Evolutionary conservation across 2,888 invertebrate species (phyloP).

Genomic region (Achlya flavicornis): DNA sequence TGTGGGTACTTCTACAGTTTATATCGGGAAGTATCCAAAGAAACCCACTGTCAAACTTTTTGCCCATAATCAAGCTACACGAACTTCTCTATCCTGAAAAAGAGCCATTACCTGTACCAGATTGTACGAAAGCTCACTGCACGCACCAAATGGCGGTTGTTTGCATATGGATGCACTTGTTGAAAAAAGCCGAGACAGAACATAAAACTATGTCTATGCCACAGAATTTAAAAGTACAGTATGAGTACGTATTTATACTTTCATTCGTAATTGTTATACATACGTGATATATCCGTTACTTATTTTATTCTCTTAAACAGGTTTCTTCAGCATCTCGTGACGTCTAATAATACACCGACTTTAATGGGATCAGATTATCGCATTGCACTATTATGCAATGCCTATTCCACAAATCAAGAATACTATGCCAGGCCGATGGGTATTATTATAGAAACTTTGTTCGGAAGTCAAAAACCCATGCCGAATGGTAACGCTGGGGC

Average conservation of each 20-base stretch:
- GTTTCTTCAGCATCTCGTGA: slow-evolving; percentile 93
- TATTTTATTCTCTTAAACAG: slow-evolving; percentile 68
- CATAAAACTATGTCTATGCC: slow-evolving; percentile 92
- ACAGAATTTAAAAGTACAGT: slow-evolving; percentile 90
- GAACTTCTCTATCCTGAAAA: slow-evolving; percentile 96
- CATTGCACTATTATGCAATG: slow-evolving; percentile 96
- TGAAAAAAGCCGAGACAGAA: slow-evolving; percentile 96
- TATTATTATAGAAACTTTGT: slow-evolving; percentile 93
- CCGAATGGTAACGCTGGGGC: slow-evolving; percentile 80
- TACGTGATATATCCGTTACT: slow-evolving; percentile 8
- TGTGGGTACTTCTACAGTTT: slow-evolving; percentile 99
- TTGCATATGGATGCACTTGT: slow-evolving; percentile 98
- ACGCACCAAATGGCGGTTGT: slow-evolving; percentile 97
- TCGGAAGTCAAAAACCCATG: slow-evolving; percentile 86
- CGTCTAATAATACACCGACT: slow-evolving; percentile 87
- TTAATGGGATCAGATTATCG: slow-evolving; percentile 94
- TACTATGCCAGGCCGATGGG: slow-evolving; percentile 96
- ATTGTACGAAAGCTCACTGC: slow-evolving; percentile 92
- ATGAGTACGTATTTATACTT: slow-evolving; percentile 85
- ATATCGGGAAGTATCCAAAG: slow-evolving; percentile 98
- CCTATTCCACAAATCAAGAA: slow-evolving; percentile 96
- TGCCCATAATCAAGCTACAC: slow-evolving; percentile 95
- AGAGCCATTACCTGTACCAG: slow-evolving; percentile 94
- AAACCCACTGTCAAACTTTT: slow-evolving; percentile 93
- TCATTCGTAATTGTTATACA: slow-evolving; percentile 13